Percentiles rank a stretch among this genome's conserved stretches.
These are phyloP conservation scores for Linurgus olivaceus DNA, from an alignment of 2,797 vertebrate species.

Conservation along the genomic window DNA sequence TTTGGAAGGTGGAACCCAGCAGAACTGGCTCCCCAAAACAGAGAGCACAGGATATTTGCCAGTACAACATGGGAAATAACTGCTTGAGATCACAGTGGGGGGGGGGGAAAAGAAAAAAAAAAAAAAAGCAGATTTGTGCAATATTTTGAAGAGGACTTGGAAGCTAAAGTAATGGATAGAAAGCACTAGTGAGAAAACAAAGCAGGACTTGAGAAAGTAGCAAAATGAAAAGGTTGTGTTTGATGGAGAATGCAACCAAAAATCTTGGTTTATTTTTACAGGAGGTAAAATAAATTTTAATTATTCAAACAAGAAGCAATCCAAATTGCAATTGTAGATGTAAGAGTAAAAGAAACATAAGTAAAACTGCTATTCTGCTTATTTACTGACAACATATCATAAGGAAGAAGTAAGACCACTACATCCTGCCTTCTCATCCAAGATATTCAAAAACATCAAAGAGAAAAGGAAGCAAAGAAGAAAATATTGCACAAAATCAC, in stretches of 20 bases:
- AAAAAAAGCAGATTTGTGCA: background rate
- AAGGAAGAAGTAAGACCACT: background rate
- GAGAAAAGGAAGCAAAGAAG: conserved; percentile 7
- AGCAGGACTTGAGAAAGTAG: background rate
- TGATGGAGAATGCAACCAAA: background rate
- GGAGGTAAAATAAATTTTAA: background rate
- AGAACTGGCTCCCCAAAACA: background rate
- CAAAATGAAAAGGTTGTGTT: background rate
- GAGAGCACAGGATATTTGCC: background rate
- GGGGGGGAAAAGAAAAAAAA: too few relatives aligned
- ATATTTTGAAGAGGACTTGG: background rate
- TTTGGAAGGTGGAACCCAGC: background rate
- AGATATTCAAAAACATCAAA: conserved; percentile 24
- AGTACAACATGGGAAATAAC: background rate
- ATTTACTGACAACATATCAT: background rate
- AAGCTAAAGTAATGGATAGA: background rate
- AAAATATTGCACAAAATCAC: background rate
- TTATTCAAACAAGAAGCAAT: background rate
- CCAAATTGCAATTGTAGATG: background rate
- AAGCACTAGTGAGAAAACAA: background rate
- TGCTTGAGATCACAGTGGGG: background rate
- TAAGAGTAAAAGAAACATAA: background rate
- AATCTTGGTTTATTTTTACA: background rate
- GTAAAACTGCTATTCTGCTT: background rate
- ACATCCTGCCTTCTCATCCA: background rate